phyloP scores from a whole-genome alignment of 2,797 vertebrate genomes.

The Centroberyx gerrardi region DNA sequence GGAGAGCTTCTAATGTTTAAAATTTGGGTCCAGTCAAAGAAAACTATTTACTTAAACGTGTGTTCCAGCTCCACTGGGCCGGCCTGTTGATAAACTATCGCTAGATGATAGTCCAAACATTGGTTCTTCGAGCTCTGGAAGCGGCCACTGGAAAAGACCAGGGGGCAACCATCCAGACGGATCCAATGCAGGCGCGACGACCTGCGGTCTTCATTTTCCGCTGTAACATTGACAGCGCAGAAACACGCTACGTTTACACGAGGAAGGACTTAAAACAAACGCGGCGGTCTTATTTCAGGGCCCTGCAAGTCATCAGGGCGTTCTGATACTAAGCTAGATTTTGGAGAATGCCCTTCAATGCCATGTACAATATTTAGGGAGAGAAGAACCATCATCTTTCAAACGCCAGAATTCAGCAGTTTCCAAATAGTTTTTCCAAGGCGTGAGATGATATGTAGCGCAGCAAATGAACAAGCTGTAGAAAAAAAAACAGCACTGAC shows the following conservation, averaged over 20 bases:
- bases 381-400: constrained; percentile 12
- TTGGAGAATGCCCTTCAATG: constrained; percentile 32
- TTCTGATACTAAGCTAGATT: constrained; percentile 42
- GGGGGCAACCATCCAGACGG: constrained; percentile 54
- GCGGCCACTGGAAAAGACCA: constrained; percentile 59
- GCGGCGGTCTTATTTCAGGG: constrained; percentile 53
- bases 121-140: constrained; percentile 63
- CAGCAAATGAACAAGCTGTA: constrained; percentile 25
- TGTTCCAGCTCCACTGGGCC: constrained; percentile 52
- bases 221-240: constrained; percentile 32
- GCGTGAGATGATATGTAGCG: constrained; percentile 18
- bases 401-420: constrained; percentile 23
- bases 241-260: constrained; percentile 62
- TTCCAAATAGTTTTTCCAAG: constrained; percentile 27
- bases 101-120: constrained; percentile 78
- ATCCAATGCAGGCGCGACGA: constrained; percentile 56
- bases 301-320: constrained; percentile 50
- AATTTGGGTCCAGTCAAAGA: constrained; percentile 68
- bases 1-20: constrained; percentile 60
- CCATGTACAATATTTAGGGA: constrained; percentile 38
- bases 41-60: constrained; percentile 76
- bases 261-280: constrained; percentile 73
- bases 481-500: not conserved
- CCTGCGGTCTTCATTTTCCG: constrained; percentile 57
- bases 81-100: constrained; percentile 76